These are phyloP conservation scores for Nansenia antarctica DNA, from an alignment of 2,113 vertebrate genomes.

Conservation along the genomic window DNA sequence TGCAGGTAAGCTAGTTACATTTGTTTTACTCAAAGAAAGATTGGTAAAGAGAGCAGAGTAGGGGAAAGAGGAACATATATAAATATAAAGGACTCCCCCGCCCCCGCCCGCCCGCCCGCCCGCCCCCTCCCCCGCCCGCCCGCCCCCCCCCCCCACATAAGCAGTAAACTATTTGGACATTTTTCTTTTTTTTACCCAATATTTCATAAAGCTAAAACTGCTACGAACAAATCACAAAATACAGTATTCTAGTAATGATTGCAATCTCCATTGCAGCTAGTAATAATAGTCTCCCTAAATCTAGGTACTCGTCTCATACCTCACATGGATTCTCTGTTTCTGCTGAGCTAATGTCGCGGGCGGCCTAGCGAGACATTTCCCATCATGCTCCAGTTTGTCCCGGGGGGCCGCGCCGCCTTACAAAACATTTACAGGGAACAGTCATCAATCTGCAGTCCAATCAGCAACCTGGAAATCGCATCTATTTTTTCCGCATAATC, in stretches of 20 bases:
- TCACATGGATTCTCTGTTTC: not conserved
- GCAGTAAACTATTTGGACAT: slow-evolving; percentile 68
- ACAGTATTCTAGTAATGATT: slow-evolving; percentile 70
- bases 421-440: slow-evolving; percentile 33
- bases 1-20: slow-evolving; percentile 75
- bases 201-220: slow-evolving; percentile 72
- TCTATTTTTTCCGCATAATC: slow-evolving; percentile 62
- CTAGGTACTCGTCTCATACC: slow-evolving; percentile 27
- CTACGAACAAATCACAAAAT: slow-evolving; percentile 80
- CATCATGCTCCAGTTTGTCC: not conserved
- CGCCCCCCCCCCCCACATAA: slow-evolving; percentile 51
- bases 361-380: slow-evolving; percentile 36
- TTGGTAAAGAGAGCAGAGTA: slow-evolving; percentile 20
- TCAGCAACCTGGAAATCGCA: slow-evolving; percentile 58
- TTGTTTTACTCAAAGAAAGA: slow-evolving; percentile 54
- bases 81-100: slow-evolving; percentile 73
- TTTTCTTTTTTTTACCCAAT: slow-evolving; percentile 56
- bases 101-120: too few species aligned
- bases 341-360: slow-evolving; percentile 50
- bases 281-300: slow-evolving; percentile 63
- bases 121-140: too few species aligned
- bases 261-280: slow-evolving; percentile 72
- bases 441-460: slow-evolving; percentile 54
- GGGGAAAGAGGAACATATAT: slow-evolving; percentile 63
- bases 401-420: slow-evolving; percentile 40